A percentile compares a stretch with the other conserved stretches of the same genome.
Conservation (phyloP, 2,888 invertebrate species). For the Xylota sylvarum region DNA sequence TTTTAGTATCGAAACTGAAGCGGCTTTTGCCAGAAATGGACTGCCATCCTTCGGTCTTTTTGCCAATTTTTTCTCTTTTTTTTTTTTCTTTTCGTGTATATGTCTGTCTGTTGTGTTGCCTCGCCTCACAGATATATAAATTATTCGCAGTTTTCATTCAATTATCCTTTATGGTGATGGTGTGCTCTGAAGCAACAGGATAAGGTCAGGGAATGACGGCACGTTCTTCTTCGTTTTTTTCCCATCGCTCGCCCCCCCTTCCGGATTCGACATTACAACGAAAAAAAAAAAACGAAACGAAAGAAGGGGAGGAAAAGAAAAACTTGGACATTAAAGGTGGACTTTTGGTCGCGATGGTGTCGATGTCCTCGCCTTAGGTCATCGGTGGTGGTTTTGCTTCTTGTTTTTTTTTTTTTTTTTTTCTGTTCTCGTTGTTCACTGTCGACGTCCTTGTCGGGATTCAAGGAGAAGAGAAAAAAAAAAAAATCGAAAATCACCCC, state of each 20-base stretch:
- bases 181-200: conserved; percentile 69
- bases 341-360: conserved; percentile 60
- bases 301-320: conserved; percentile 27
- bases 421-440: conserved; percentile 38
- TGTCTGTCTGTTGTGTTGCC: conserved; percentile 50
- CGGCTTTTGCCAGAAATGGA: conserved; percentile 55
- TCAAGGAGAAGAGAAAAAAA: conserved; percentile 12
- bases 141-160: conserved; percentile 74
- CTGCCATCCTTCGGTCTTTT: conserved; percentile 29
- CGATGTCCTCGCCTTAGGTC: conserved; percentile 72
- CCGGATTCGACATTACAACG: conserved; percentile 17
- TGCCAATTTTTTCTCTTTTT: conserved; percentile 48
- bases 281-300: neutral
- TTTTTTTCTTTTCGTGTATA: conserved; percentile 13
- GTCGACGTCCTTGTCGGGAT: conserved; percentile 37
- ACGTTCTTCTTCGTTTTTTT: conserved; percentile 46
- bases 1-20: conserved; percentile 25
- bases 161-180: conserved; percentile 71
- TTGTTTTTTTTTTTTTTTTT: conserved; percentile 3
- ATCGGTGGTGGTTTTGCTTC: conserved; percentile 51
- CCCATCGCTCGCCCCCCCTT: neutral
- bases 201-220: conserved; percentile 60
- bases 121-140: conserved; percentile 59
- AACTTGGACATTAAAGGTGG: conserved; percentile 72
- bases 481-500: conserved; percentile 66